Evolutionary conservation across 1,140 invertebrate genomes (phyloP), one percentile per base, ranked within the genome.

Genomic region (Sarcophaga peregrina): DNA sequence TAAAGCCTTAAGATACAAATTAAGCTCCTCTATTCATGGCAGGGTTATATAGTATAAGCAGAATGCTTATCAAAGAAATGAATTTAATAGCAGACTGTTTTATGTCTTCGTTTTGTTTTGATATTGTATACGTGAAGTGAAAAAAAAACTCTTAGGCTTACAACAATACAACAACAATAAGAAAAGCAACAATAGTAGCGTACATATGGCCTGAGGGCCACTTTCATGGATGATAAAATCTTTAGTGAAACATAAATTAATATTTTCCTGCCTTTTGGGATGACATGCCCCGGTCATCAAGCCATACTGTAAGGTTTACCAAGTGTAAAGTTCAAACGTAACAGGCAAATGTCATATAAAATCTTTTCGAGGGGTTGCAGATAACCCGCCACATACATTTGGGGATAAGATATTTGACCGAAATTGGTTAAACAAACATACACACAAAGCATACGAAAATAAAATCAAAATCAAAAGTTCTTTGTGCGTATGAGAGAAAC

Each of bases 141-240:
- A 37, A 37, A 37, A 37, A 37, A 37, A 37, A 37, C 1, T 37
- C 25, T 37, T 37, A 37, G 25, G n/a, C n/a, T 37, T 37, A 37
- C 25, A 37, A 37, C 25, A 37, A 37, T 37, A 37, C 25, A 37
- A 37, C 25, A 37, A 37, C 25, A 37, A 37, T 37, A 37, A n/a
- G n/a, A n/a, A 50, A 50, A 50, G 8, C 8, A 52, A 52, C 50
- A 52, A 17, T 20, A 68, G 20, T n/a, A 25, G 17, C 10, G 0
- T 20, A 68, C 17, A 68, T n/a, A 68, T 68, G 9, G 62, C 62
- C 20, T 20, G 2, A 9, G 62, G 62, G 62, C 17, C 17, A 68
- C 62, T 68, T 68, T 68, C 62, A 68, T 68, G 62, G 62, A 68
- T 68, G 62, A 68, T 68, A 68, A 68, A 68, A 68, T 68, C 62